Percentiles rank a stretch among this genome's conserved stretches.
Conservation (phyloP, 2,888 invertebrate genomes). For the Ennomos erosarius region DNA sequence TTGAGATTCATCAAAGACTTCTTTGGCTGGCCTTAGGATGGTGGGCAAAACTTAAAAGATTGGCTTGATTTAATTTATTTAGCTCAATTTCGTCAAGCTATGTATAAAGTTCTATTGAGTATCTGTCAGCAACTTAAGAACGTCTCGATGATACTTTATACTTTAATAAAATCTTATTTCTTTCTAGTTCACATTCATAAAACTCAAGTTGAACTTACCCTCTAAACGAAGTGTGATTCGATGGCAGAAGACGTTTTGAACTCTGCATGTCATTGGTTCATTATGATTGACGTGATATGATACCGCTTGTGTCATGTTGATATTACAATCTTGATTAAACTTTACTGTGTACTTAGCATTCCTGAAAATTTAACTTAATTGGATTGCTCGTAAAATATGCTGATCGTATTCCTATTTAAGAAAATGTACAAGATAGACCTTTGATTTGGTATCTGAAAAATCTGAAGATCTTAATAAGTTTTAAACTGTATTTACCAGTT, state of each 20-base stretch:
- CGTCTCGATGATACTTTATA: no score
- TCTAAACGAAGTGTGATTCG: conserved; percentile 32
- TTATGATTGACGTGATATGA: conserved; percentile 29
- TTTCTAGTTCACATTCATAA: conserved; percentile 11
- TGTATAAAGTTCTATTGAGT: no score
- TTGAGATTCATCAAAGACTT: no score
- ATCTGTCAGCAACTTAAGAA: no score
- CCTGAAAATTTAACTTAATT: conserved; percentile 20
- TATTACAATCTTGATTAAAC: conserved; percentile 17
- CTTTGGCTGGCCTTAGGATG: no score
- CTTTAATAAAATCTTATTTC: conserved; percentile 6
- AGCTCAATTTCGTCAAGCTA: neutral
- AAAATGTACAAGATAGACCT: neutral
- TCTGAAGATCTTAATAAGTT: no score
- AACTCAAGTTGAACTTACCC: conserved; percentile 32
- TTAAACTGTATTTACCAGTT: no score
- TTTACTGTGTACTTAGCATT: conserved; percentile 18
- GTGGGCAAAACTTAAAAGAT: no score
- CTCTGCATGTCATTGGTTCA: conserved; percentile 26
- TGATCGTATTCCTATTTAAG: neutral
- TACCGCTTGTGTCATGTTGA: conserved; percentile 19
- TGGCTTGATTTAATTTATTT: no score
- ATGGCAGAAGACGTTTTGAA: conserved; percentile 30
- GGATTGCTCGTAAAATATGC: neutral
- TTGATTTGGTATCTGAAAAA: no score